These are phyloP conservation scores for Clarias macrocephalus DNA, from an alignment of 2,113 vertebrate species.

Conservation along the genomic window DNA sequence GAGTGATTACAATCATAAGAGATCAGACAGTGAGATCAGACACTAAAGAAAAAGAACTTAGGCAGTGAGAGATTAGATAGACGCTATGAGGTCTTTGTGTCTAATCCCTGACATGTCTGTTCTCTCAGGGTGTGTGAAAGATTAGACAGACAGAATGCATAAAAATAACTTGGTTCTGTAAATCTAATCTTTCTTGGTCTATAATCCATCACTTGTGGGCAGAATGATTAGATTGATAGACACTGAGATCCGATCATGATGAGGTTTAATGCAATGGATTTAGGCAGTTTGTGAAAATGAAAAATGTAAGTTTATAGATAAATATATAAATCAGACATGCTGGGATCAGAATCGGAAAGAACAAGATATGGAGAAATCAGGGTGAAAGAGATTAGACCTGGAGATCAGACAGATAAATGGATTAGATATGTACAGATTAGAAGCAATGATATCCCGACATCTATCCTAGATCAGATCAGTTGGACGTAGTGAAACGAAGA, in stretches of 20 bases:
- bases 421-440: neutral
- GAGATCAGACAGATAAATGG: neutral
- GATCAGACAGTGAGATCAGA: conserved; percentile 19
- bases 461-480: neutral
- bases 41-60: neutral
- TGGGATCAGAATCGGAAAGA: neutral
- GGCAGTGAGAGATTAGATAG: conserved; percentile 9
- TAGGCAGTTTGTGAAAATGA: neutral
- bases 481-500: neutral
- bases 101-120: conserved; percentile 1
- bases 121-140: neutral
- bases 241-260: neutral
- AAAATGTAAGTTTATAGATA: neutral
- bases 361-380: neutral
- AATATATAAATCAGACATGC: conserved; percentile 3
- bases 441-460: neutral
- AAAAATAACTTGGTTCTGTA: neutral
- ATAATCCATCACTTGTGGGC: neutral
- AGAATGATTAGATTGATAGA: neutral
- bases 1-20: conserved; percentile 8
- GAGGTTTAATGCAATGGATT: neutral
- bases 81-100: neutral
- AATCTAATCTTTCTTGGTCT: neutral
- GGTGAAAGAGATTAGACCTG: neutral
- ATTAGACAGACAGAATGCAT: neutral